Percentiles rank a stretch among this genome's conserved stretches.
These are phyloP conservation scores for Oncorhynchus masou DNA, from an alignment of 2,113 vertebrate species.

Conservation along the genomic window DNA sequence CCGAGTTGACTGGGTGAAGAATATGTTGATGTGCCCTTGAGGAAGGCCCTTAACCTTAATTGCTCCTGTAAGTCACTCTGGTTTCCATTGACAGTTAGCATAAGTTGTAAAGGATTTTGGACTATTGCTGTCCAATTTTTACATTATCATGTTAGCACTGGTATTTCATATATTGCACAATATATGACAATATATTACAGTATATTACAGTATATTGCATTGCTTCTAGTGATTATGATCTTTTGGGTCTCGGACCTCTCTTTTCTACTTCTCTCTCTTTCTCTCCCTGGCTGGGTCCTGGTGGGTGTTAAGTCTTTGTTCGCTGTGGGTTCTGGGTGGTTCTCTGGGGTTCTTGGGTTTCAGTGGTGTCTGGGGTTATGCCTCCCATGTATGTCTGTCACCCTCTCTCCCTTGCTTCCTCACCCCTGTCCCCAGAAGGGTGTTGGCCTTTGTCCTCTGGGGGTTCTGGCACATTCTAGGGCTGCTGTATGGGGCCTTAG, in stretches of 20 bases:
- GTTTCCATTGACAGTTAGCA: too few relatives aligned
- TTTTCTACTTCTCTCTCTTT: neutral
- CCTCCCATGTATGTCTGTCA: conserved; percentile 45
- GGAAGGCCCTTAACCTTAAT: too few relatives aligned
- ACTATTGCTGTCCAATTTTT: too few relatives aligned
- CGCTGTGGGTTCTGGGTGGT: neutral
- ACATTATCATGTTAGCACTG: conserved; percentile 2
- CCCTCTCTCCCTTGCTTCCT: conserved; percentile 52
- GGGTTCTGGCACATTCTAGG: conserved; percentile 1
- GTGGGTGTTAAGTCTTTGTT: neutral
- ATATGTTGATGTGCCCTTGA: too few relatives aligned
- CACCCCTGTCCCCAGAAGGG: too few relatives aligned
- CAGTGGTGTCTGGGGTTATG: conserved; percentile 54
- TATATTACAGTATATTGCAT: neutral
- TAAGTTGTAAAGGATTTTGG: too few relatives aligned
- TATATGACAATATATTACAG: neutral
- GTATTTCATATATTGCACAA: neutral
- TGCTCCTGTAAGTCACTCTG: too few relatives aligned
- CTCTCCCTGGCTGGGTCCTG: neutral
- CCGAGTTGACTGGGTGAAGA: too few relatives aligned
- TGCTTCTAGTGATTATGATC: neutral
- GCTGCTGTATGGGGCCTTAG: conserved; percentile 28
- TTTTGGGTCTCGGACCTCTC: neutral
- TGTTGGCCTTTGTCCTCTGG: neutral
- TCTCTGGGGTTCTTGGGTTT: neutral